Evolutionary conservation across 2,888 invertebrate genomes (phyloP), one percentile per base, ranked within the genome.

Genomic region (Chymomyza amoena): DNA sequence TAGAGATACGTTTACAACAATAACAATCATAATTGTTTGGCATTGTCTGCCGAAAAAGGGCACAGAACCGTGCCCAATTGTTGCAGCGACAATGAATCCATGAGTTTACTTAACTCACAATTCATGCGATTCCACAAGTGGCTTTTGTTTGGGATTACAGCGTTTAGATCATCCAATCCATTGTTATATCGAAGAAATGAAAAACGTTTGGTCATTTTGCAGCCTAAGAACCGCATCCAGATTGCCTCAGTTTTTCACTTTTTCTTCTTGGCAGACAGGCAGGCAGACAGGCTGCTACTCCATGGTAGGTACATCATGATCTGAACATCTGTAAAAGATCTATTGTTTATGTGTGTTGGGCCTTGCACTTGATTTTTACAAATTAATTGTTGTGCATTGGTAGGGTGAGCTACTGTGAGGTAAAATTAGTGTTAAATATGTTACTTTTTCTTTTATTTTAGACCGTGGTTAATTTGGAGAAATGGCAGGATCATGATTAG

Each of bases 101-200:
- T 69, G 64, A 67, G 62, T 71, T 16, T 39, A 32, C 36, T 39
- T 32, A 39, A 16, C 39, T 66, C 67, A 82, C 87, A 87, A 82
- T 81, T 77, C 63, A 73, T 81, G 76, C 78, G 75, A 80, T 84
- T 84, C 78, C 74, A 68, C 89, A 85, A 87, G 89, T 85, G 87
- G 71, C 77, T 61, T 79, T 80, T 16, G 88, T 89, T 32, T 32
- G 32, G 32, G 32, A 32, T 32, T 32, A 32, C 32, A 32, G 32
- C 32, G 32, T 32, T 32, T 89, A 88, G 88, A 81, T 87, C 87
- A 81, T 89, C 84, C 87, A 81, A 81, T 88, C 83, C 89, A 88
- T 87, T 89, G 89, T 89, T 79, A 18, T 52, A 67, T 61, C 16
- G 28, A 13, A 20, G 52, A 69, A 63, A 75, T 71, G 69, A 78